Evolutionary conservation across 1,140 invertebrate genomes (phyloP), one percentile per base, ranked within the genome.

Genomic region (Hydropsyche tenuis): DNA sequence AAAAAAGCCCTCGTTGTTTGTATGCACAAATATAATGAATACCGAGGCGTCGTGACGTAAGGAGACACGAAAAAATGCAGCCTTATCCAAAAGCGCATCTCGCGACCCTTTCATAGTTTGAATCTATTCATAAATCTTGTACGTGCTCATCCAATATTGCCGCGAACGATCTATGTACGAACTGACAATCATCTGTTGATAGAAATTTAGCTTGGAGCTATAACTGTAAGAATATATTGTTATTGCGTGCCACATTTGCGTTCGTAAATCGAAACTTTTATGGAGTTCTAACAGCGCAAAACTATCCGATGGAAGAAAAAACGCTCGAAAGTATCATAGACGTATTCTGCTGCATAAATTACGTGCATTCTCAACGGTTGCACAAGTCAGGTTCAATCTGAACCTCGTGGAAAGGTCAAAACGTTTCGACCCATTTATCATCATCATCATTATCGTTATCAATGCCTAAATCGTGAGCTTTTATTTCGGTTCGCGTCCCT

Each of bases 361-460:
- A 53, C 4, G 16, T 53, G 20, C 48, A 18, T 53, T 53, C 48
- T 53, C 9, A 9, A 7, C 48, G 7, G 20, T 18, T 53, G 48
- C 48, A 53, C 7, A 53, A 53, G 48, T 9, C 7, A 46, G 45
- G 2, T 53, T 18, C n/a, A 2, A 7, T 53, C n/a, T 7, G 48
- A 53, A 14, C 45, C 14, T 48, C 56, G 1, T 2, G 56, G 23
- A 60, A 60, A 60, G 56, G 56, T 60, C 56, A 25, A 25, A 60
- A 60, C 56, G 56, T 60, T 60, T 27, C 22, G 56, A 60, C 56
- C 22, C 18, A 60, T 60, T 60, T 60, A 48, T 48, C 45, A 48
- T 48, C 45, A 48, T 48, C 45, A 48, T 48, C 45, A 48, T 60
- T 60, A 23, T 60, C 22, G 14, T 60, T 60, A 56, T 60, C 56